A percentile compares a stretch with the other conserved stretches of the same genome.
These are phyloP conservation scores for Pammene aurita DNA, from an alignment of 2,888 invertebrate species.

Conservation along the genomic window DNA sequence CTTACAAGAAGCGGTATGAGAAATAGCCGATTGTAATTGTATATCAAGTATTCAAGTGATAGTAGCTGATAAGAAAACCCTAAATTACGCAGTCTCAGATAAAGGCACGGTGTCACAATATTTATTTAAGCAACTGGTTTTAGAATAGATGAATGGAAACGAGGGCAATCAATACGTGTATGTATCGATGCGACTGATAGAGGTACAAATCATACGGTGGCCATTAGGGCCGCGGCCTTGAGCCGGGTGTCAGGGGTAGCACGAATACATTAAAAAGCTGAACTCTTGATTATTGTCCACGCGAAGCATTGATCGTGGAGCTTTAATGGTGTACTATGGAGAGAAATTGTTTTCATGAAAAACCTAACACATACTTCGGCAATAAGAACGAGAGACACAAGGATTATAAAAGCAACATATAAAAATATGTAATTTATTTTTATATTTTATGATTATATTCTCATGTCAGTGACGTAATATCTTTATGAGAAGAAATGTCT, in stretches of 20 bases:
- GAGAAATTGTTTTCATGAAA: not conserved
- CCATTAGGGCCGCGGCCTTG: slow-evolving; percentile 49
- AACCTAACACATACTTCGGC: not conserved
- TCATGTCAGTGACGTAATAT: no score
- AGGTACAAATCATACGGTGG: slow-evolving; percentile 46
- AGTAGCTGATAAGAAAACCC: slow-evolving; percentile 28
- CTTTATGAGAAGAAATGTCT: no score
- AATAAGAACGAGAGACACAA: not conserved
- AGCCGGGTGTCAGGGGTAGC: slow-evolving; percentile 50
- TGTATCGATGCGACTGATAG: slow-evolving; percentile 44
- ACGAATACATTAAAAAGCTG: slow-evolving; percentile 46
- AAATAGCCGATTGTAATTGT: slow-evolving; percentile 18
- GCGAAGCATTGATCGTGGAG: slow-evolving; percentile 10
- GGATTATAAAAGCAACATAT: not conserved
- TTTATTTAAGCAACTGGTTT: slow-evolving; percentile 35
- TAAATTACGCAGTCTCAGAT: slow-evolving; percentile 25
- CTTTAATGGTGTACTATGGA: not conserved
- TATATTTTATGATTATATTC: not conserved
- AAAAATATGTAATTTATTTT: not conserved
- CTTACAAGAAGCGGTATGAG: slow-evolving; percentile 15
- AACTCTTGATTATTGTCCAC: slow-evolving; percentile 4
- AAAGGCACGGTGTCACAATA: slow-evolving; percentile 26
- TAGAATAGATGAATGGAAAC: slow-evolving; percentile 48
- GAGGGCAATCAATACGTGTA: slow-evolving; percentile 59
- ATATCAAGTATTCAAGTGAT: slow-evolving; percentile 35